Evolutionary conservation across 1,140 invertebrate species (phyloP), one percentile per base, ranked within the genome.

Genomic region (Leptinotarsa lineolata): DNA sequence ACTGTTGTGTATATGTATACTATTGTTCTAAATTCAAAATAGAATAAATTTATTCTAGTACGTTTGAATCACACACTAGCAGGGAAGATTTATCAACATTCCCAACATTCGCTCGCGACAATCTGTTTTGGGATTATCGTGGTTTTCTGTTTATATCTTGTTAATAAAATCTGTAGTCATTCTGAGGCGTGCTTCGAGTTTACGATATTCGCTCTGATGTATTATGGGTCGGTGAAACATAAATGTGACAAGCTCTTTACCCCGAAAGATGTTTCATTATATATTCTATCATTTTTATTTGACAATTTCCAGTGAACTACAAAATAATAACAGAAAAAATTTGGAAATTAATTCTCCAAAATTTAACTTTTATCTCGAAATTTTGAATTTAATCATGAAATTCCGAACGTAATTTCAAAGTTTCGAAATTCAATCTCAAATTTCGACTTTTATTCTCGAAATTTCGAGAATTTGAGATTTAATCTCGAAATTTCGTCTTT

Each of bases 1-100:
- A 84, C 83, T 84, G 83, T 84, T 82, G 79, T 81, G 80, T 83
- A 81, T 82, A 83, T 83, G 81, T 83, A 83, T 82, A 81, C 82
- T 82, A 80, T 81, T 18, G 48, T 54, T 54, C 48, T 54, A 54
- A 54, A 54, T 54, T 54, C 48, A 54, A 54, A 54, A 54, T 54
- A 54, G 79, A 74, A 67, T 48, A 44, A 72, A 60, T 72, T 70
- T 71, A 64, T 65, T 72, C 20, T 60, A 72, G 21, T 65, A 21
- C 21, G 46, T 64, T 72, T n/a, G 48, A 70, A 77, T 79, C 76
- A 80, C 78, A 80, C 75, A 80, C 74, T 77, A 74, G 66, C 24
- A 75, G 70, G 71, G 71, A 76, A 77, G 69, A 67, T 73, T 72
- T 68, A 74, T 65, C 65, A 68, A 74, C 72, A 74, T 74, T 74